Percentiles rank a stretch among this genome's conserved stretches.
Conservation (phyloP, 2,888 invertebrate genomes). For the Epinotia nisella region DNA sequence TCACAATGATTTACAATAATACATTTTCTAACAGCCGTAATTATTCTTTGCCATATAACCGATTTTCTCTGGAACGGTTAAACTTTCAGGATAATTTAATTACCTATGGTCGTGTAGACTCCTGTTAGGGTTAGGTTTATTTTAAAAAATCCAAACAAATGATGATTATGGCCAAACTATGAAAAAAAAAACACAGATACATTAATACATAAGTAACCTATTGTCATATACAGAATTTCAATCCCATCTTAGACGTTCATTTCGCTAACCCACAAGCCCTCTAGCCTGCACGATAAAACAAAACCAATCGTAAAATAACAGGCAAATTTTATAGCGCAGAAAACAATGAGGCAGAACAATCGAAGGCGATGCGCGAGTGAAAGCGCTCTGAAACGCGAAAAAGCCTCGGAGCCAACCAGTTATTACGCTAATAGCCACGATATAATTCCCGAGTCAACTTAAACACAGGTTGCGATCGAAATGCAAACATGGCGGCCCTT, state of each 20-base stretch:
- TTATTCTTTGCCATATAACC: no score
- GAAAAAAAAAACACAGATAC: no score
- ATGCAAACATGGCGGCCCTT: slow-evolving; percentile 85
- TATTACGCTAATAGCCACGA: slow-evolving; percentile 85
- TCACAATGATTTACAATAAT: no score
- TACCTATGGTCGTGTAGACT: no score
- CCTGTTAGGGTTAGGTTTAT: no score
- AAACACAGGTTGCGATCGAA: slow-evolving; percentile 85
- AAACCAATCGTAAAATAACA: slow-evolving; percentile 69
- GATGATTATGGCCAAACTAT: no score
- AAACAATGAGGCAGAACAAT: slow-evolving; percentile 80
- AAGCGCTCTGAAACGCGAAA: slow-evolving; percentile 77
- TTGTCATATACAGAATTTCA: background rate
- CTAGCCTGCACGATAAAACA: slow-evolving; percentile 50
- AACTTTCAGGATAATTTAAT: no score
- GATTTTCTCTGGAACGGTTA: no score
- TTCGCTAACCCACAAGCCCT: background rate
- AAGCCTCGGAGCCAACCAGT: slow-evolving; percentile 79
- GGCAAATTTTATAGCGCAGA: slow-evolving; percentile 72
- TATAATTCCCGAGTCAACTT: slow-evolving; percentile 85
- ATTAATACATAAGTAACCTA: background rate
- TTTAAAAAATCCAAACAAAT: no score
- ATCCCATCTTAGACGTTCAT: background rate
- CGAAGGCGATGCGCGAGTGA: slow-evolving; percentile 67
- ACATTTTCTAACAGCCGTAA: no score